phyloP scores from a whole-genome alignment of 2,797 vertebrate genomes.

The Gymnothorax reevesii region DNA sequence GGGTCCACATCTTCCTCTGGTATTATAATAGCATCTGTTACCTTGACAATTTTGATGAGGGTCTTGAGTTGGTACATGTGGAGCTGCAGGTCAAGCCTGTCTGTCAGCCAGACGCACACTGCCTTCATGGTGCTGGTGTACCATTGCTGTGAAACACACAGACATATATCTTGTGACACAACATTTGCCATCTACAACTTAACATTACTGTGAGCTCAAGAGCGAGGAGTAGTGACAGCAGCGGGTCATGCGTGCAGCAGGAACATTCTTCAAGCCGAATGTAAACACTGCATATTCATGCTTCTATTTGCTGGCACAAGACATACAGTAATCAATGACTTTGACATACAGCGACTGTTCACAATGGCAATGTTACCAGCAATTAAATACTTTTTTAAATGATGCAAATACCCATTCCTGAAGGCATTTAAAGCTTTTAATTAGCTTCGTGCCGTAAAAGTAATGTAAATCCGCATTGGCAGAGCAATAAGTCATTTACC shows the following conservation, averaged over 20 bases:
- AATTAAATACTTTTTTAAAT: neutral
- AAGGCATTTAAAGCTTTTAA: neutral
- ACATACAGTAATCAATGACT: neutral
- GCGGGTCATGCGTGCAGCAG: neutral
- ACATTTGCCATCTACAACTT: neutral
- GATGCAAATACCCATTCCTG: neutral
- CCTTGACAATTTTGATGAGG: slow-evolving; percentile 98
- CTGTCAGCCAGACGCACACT: slow-evolving; percentile 90
- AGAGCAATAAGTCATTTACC: neutral
- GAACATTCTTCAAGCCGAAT: neutral
- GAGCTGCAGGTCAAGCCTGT: slow-evolving; percentile 93
- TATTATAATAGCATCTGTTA: slow-evolving; percentile 60
- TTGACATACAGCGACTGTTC: too few species aligned
- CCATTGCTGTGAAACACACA: slow-evolving; percentile 82
- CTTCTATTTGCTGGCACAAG: neutral
- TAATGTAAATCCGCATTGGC: neutral
- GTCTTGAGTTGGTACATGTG: slow-evolving; percentile 96
- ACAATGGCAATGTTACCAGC: neutral
- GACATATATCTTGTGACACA: neutral
- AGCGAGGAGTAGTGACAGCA: neutral
- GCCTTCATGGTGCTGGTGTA: slow-evolving; percentile 88
- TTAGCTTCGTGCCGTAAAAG: neutral
- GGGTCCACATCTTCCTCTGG: neutral
- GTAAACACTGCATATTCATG: neutral
- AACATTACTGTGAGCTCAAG: neutral